phyloP scores from a whole-genome alignment of 1,140 invertebrate species.

The Apis laboriosa region DNA sequence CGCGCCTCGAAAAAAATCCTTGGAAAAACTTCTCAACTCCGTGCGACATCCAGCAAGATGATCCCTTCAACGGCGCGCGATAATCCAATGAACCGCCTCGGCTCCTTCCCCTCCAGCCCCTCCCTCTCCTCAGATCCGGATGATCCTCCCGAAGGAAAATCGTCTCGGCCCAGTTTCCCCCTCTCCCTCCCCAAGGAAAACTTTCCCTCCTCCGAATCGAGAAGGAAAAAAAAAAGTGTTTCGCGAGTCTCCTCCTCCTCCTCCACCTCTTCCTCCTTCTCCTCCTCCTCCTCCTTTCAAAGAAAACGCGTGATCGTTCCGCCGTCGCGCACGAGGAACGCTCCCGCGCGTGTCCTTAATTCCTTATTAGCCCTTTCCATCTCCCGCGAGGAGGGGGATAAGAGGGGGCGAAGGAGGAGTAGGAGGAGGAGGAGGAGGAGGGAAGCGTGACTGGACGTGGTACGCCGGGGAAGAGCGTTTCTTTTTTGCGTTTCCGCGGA shows the following conservation, averaged over 20 bases:
- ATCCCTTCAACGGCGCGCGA: background rate
- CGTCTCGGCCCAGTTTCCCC: constrained; percentile 35
- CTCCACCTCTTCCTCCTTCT: background rate
- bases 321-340: constrained; percentile 1
- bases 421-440: background rate
- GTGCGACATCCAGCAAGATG: constrained; percentile 8
- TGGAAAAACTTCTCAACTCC: background rate
- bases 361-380: constrained; percentile 58
- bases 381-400: background rate
- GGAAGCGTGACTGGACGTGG: constrained; percentile 56
- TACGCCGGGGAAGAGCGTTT: constrained; percentile 32
- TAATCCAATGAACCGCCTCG: constrained; percentile 21
- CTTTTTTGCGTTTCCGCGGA: constrained; percentile 66
- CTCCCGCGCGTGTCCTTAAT: constrained; percentile 61
- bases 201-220: constrained; percentile 2
- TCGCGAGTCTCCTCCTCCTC: constrained; percentile 19
- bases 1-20: background rate
- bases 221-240: constrained; percentile 11
- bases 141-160: constrained; percentile 4
- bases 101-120: background rate
- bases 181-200: background rate
- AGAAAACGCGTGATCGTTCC: constrained; percentile 2
- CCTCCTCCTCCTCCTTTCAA: background rate
- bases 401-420: background rate
- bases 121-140: background rate